Conservation (phyloP, 2,113 vertebrate species). For the Pipa parva region DNA sequence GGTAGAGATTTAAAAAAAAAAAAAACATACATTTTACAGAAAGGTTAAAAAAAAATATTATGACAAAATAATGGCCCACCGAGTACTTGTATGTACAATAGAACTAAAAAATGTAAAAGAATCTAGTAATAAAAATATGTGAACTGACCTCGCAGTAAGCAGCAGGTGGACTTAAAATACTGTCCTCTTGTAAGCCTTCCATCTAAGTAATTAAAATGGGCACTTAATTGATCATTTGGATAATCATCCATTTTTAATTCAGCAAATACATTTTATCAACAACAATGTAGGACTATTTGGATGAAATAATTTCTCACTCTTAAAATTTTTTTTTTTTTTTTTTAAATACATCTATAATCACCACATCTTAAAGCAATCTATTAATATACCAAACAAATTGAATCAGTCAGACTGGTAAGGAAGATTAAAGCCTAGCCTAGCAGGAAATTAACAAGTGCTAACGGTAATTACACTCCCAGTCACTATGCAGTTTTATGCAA, state of each 20-base stretch:
- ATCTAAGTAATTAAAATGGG: constrained; percentile 99
- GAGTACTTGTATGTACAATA: constrained; percentile 77
- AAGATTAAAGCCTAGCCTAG: too few species aligned
- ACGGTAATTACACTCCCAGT: too few species aligned
- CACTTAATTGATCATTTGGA: constrained; percentile 94
- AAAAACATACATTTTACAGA: constrained; percentile 28
- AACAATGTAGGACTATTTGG: constrained; percentile 74
- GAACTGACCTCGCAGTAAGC: constrained; percentile 98
- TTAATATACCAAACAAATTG: too few species aligned
- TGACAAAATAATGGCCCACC: constrained; percentile 64
- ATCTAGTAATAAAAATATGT: constrained; percentile 96
- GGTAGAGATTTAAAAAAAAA: constrained; percentile 14
- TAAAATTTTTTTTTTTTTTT: constrained; percentile 1
- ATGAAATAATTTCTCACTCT: neutral
- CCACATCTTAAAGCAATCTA: too few species aligned
- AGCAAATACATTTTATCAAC: constrained; percentile 79
- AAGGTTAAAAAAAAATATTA: constrained; percentile 58
- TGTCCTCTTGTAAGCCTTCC: constrained; percentile 98
- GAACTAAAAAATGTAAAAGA: constrained; percentile 81
- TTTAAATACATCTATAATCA: too few species aligned
- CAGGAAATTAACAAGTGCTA: too few species aligned
- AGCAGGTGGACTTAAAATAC: constrained; percentile 98
- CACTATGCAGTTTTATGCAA: too few species aligned
- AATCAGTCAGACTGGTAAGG: too few species aligned
- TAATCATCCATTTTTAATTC: constrained; percentile 90